Evolutionary conservation across 2,797 vertebrate genomes (phyloP), one percentile per base, ranked within the genome.

Genomic region (Hyperoplus lanceolatus): DNA sequence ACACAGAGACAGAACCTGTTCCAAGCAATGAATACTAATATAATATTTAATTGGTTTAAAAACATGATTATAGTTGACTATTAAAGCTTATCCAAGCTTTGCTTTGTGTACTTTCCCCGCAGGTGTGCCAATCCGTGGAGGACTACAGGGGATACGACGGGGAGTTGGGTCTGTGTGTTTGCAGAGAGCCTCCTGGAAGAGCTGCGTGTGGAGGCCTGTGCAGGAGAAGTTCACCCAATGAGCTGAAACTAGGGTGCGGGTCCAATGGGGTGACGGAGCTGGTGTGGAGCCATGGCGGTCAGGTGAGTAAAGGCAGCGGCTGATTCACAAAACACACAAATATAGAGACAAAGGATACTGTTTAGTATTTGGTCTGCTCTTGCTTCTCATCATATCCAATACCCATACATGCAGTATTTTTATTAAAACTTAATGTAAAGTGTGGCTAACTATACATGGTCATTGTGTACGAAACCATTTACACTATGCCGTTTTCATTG

Each of bases 91-190:
- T 39, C 13, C 0, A 12, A 18, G 12, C 16, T 63, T 39, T 80
- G 13, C 8, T 10, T 45, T 68, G 18, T 5, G 65, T 67, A 4
- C 48, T 75, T 46, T 75, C 42, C 29, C 45, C 70, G 45, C 87
- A 99, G 98, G 97, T 97, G 18, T 99, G 98, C 79, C 75, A 74
- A 4, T 76, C 60, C 14, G 93, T 95, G 15, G 85, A 83, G 29
- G 94, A 96, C 49, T 97, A 95, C 58, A 86, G 5, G 36, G 96
- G 96, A 50, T 97, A 95, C 1, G 96, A 98, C 68, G 91, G 85
- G 62, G 83, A 90, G 43, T 93, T 99, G 0, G 97, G 97, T 0
- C 93, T 99, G 71, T 99, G 97, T 73, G 53, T 96, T 62, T 98
- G 97, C 78, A 94, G 62, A 81, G 75, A 90, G 12, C 86, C 85